These are phyloP conservation scores for Leptinotarsa defecta DNA, from an alignment of 1,140 invertebrate species.

Conservation along the genomic window DNA sequence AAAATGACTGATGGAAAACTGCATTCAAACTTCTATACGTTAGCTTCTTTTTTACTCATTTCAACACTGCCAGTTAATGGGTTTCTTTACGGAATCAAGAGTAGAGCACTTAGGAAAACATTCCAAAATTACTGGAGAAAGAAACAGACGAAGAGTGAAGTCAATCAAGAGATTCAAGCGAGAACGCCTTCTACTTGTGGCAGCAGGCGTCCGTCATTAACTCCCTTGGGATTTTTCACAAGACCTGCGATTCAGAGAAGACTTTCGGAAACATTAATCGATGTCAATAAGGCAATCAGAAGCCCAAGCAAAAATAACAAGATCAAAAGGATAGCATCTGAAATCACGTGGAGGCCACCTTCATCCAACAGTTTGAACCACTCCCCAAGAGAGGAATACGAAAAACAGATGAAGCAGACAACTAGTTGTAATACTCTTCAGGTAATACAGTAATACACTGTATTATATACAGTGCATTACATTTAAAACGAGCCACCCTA, in stretches of 20 bases:
- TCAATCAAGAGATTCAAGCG: constrained; percentile 78
- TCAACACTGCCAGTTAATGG: constrained; percentile 74
- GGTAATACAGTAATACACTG: no score
- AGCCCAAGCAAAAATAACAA: constrained; percentile 52
- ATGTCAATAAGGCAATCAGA: constrained; percentile 53
- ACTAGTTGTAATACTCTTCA: constrained; percentile 1
- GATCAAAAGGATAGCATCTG: constrained; percentile 58
- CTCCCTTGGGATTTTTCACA: constrained; percentile 59
- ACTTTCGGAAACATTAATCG: constrained; percentile 68
- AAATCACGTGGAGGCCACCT: constrained; percentile 54
- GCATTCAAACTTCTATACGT: constrained; percentile 60
- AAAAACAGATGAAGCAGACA: constrained; percentile 23
- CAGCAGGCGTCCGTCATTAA: constrained; percentile 64
- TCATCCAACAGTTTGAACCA: constrained; percentile 47
- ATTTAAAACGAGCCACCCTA: background rate
- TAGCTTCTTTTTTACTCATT: constrained; percentile 67
- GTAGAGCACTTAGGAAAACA: constrained; percentile 69
- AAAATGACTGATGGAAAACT: constrained; percentile 31
- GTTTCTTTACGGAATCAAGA: constrained; percentile 78
- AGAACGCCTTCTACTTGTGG: constrained; percentile 76
- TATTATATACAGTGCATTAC: no score
- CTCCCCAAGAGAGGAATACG: constrained; percentile 27
- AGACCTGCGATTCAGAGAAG: constrained; percentile 62
- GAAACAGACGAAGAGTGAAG: constrained; percentile 76
- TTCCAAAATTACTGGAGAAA: constrained; percentile 81